A percentile compares a stretch with the other conserved stretches of the same genome.
phyloP scores from a whole-genome alignment of 2,797 vertebrate genomes.

The Macroramphosus scolopax region DNA sequence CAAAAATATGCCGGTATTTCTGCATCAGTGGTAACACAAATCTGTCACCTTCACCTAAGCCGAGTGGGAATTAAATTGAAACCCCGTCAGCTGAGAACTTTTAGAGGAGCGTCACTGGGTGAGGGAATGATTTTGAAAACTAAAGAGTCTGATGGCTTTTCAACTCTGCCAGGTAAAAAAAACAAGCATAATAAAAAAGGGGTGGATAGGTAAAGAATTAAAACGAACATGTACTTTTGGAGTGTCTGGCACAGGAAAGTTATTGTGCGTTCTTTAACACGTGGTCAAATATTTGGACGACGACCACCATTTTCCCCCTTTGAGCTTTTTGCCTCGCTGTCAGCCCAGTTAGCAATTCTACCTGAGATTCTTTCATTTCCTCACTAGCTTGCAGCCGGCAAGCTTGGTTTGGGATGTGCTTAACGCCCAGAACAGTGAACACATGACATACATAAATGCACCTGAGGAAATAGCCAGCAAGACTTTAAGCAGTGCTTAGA shows the following conservation, averaged over 20 bases:
- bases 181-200: not conserved
- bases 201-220: not conserved
- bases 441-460: constrained; percentile 63
- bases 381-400: constrained; percentile 51
- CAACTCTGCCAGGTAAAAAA: not conserved
- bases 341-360: constrained; percentile 62
- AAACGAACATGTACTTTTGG: constrained; percentile 17
- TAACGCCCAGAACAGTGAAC: constrained; percentile 58
- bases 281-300: constrained; percentile 34
- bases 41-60: constrained; percentile 14
- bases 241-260: constrained; percentile 8
- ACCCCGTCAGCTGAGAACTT: constrained; percentile 8
- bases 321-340: constrained; percentile 61
- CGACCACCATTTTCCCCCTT: constrained; percentile 63
- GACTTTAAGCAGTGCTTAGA: constrained; percentile 76
- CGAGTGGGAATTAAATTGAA: not conserved
- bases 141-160: constrained; percentile 3
- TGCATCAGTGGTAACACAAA: constrained; percentile 15
- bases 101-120: constrained; percentile 21
- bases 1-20: not conserved
- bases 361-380: constrained; percentile 46
- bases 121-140: constrained; percentile 19
- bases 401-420: constrained; percentile 59
- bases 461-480: constrained; percentile 58
- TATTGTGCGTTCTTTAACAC: constrained; percentile 6